Base-by-base conservation (phyloP, 1,140 invertebrate species). In the Drosophila dunni region DNA sequence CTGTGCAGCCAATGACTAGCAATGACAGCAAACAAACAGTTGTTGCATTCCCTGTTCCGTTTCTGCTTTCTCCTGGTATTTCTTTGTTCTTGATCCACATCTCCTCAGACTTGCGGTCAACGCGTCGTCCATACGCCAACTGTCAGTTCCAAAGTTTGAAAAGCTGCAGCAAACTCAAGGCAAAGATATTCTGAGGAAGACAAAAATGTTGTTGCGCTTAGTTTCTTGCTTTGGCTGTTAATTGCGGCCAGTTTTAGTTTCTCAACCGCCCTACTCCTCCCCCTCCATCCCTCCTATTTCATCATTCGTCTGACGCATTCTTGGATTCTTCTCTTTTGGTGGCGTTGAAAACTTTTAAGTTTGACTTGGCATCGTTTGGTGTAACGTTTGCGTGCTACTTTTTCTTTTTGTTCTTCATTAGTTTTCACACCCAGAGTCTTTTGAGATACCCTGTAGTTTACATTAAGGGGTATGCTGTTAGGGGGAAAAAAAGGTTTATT, bases 371-470 rank as follows among this genome's bases (percentile, higher is more conserved):
- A 74, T 24, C 62, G 58, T 44, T 76, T 70, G 63, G 60, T 72
- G 45, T 79, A 84, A 48, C 66, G 76, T 51, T 64, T 68, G 67
- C 54, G 45, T 76, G 63, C 24, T 72, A 46, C 58, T 51, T 76
- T 79, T 71, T 81, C 61, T 82, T 63, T 71, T 54, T 46, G 29
- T 44, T 70, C 67, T 45, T 79, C 75, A 79, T 88, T 83, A 83
- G 61, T 83, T 86, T 86, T 86, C 79, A 83, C 83, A 88, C 84
- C 77, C 85, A 75, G 66, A 46, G 64, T 78, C 75, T 81, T 62
- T 73, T 58, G 66, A n/a, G 20, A 13, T 44, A 15, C 29, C 15
- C 44, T 13, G 9, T 9, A 20, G 10, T 60, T 36, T 29, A 11
- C 29, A 10, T 17, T 7, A 4, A 6, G 40, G n/a, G 9, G 40